A percentile compares a stretch with the other conserved stretches of the same genome.
These are phyloP conservation scores for Neopipo cinnamomea DNA, from an alignment of 2,113 vertebrate species.

Conservation along the genomic window DNA sequence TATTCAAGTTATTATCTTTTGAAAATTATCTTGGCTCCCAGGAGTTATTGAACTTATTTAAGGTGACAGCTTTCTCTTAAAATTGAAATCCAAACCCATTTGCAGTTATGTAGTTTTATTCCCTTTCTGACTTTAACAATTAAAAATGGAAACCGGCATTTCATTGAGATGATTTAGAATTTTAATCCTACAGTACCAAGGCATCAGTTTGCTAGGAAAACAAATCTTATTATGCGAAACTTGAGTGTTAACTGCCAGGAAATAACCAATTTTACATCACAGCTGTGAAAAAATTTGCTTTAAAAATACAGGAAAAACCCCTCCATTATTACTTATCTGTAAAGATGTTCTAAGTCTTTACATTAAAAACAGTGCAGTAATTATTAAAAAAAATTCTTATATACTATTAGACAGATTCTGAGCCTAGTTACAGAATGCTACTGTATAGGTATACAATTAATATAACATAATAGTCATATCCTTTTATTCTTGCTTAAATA, in stretches of 20 bases:
- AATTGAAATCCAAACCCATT: slow-evolving; percentile 22
- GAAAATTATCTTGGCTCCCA: slow-evolving; percentile 55
- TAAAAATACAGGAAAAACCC: not conserved
- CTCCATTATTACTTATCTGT: not conserved
- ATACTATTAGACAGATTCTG: not conserved
- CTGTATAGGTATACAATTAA: not conserved
- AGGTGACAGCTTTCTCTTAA: slow-evolving; percentile 41
- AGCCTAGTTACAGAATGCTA: not conserved
- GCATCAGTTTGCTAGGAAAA: slow-evolving; percentile 33
- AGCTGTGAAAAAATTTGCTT: slow-evolving; percentile 27
- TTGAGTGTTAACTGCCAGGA: slow-evolving; percentile 42
- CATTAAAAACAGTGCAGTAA: not conserved
- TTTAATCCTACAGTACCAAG: slow-evolving; percentile 38
- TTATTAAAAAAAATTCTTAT: not conserved
- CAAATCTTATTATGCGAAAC: slow-evolving; percentile 28
- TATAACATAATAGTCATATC: not conserved
- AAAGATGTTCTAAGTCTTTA: not conserved
- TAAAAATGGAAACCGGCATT: slow-evolving; percentile 55
- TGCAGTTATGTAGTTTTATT: not conserved
- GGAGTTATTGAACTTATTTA: slow-evolving; percentile 40
- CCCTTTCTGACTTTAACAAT: slow-evolving; percentile 35
- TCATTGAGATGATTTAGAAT: slow-evolving; percentile 34
- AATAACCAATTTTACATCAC: slow-evolving; percentile 44
- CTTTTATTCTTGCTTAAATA: not conserved
- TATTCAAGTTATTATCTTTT: slow-evolving; percentile 55